Evolutionary conservation across 2,888 invertebrate genomes (phyloP), one percentile per base, ranked within the genome.

Genomic region (Caradrina clavipalpis): DNA sequence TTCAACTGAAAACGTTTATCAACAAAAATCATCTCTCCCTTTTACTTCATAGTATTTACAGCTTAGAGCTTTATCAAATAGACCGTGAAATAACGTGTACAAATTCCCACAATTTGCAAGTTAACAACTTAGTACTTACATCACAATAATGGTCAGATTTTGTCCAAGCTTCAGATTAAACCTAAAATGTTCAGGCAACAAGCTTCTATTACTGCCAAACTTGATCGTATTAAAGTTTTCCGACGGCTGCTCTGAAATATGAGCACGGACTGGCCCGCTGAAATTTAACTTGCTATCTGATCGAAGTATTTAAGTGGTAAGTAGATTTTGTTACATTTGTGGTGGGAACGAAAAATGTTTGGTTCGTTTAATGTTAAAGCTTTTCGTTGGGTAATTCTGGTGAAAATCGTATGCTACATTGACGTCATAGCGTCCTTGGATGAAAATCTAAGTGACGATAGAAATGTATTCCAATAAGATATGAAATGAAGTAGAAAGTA

Each of bases 191-290:
- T 87, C 88, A 83, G 85, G 83, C 87, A 87, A 87, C 90, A 87
- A 88, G 90, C 87, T 83, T 87, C 91, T 91, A 91, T 92, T 90
- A 90, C 90, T 90, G 89, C 88, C 83, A 89, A 93, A 93, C 88
- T 93, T 90, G 88, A 89, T 86, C 86, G 87, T 88, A 88, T 91
- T 90, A 91, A 92, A 93, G 89, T 93, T 93, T 90, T 87, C 84
- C 82, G 78, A 80, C 84, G 78, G 77, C 73, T 77, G 76, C 75
- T 74, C 83, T 87, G 88, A 93, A 92, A 92, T 92, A 91, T 92
- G 89, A 91, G 87, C 85, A 88, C 82, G 74, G 73, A 69, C 72
- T 76, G 59, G 81, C 22, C 63, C 75, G 83, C 75, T 87, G 80
- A 86, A 88, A 87, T 87, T 85, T 82, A 85, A 87, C 82, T 87